A percentile compares a stretch with the other conserved stretches of the same genome.
These are phyloP conservation scores for Clivina fossor DNA, from an alignment of 2,888 invertebrate species.

Conservation along the genomic window DNA sequence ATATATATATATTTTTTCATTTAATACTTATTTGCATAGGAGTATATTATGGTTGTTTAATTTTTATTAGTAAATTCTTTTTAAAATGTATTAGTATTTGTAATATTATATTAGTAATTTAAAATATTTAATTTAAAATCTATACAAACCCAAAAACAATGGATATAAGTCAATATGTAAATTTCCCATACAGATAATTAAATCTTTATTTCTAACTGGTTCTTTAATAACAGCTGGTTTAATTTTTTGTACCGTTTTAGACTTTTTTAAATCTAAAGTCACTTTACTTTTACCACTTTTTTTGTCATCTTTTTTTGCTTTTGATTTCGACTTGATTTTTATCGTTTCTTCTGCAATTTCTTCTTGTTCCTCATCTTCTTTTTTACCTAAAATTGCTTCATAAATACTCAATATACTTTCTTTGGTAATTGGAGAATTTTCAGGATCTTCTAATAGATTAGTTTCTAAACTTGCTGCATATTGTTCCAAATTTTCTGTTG, in stretches of 20 bases:
- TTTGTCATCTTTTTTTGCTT: slow-evolving; percentile 14
- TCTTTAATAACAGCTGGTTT: slow-evolving; percentile 16
- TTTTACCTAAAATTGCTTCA: slow-evolving; percentile 44
- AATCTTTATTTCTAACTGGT: slow-evolving; percentile 1
- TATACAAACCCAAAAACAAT: too few species aligned
- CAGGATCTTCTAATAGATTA: slow-evolving; percentile 34
- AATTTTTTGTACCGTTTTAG: slow-evolving; percentile 18
- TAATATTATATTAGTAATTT: too few species aligned
- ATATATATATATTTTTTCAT: too few species aligned
- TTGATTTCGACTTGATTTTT: slow-evolving; percentile 22
- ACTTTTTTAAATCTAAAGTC: background rate
- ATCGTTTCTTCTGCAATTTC: slow-evolving; percentile 36
- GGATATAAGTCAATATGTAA: too few species aligned
- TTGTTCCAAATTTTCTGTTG: too few species aligned
- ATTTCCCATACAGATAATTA: too few species aligned
- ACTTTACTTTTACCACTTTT: background rate
- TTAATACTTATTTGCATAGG: too few species aligned
- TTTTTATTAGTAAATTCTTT: too few species aligned
- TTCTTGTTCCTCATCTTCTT: slow-evolving; percentile 35
- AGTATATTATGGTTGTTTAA: too few species aligned
- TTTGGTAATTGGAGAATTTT: slow-evolving; percentile 33
- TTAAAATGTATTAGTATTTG: too few species aligned
- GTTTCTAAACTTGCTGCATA: too few species aligned
- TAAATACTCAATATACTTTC: slow-evolving; percentile 45
- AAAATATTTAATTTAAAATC: too few species aligned